Base-by-base conservation (phyloP, 2,888 invertebrate species). In the Gari tellinella region DNA sequence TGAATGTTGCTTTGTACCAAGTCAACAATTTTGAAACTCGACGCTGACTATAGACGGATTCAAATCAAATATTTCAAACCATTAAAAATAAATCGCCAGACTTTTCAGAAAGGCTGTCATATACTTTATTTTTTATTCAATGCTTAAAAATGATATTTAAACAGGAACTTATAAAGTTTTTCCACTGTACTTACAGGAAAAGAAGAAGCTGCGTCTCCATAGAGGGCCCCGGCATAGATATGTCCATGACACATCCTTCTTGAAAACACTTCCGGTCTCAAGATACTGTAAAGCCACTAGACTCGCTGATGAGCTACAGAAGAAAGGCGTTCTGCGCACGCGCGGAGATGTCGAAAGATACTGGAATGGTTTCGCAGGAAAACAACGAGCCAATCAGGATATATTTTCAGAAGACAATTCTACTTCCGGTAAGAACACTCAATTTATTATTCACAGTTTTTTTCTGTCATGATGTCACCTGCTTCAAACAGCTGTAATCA, bases 291-390 rank as follows among this genome's bases (percentile, higher is more conserved):
- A 77, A 53, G 64, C 68, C 2, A 62, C 68, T 12, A 53, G 68
- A 41, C 61, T 83, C 23, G 80, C 80, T 15, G 83, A 83, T 40
- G 75, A 83, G 41, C 56, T 83, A 53, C 77, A 81, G 37, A 68
- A 67, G 62, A 83, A 80, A 43, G 83, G 83, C 0, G 78, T 83
- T 38, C 51, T 83, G 51, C 75, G 75, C 51, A 73, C 67, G 37
- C 73, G 68, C 21, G 61, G 38, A 15, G 83, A 83, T 51, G 69
- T 83, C 0, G 83, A 83, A 15, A 81, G 73, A 61, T 83, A 73
- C 53, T 83, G 83, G 83, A 63, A 69, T 8, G 75, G 75, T 45
- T 81, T 64, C 57, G 73, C 68, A 5, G 56, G 26, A 23, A 41
- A 41, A n/a, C 56, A 57, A 12, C 14, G 48, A 37, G 38, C 31